Evolutionary conservation across 2,888 invertebrate genomes (phyloP).

Genomic region (Caenorhabditis imperialis): DNA sequence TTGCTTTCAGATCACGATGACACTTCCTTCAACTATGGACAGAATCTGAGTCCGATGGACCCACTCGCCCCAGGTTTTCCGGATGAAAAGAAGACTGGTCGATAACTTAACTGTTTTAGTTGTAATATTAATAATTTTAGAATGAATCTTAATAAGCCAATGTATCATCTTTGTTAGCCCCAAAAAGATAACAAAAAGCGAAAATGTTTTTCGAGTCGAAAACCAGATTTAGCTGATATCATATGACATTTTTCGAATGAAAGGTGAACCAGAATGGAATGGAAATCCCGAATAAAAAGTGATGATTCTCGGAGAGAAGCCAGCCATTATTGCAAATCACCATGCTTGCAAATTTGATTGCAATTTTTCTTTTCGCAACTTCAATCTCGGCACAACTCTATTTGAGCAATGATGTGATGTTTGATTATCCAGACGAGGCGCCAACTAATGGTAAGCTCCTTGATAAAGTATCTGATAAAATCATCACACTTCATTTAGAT

Average conservation of each 20-base stretch:
- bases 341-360: constrained; percentile 1
- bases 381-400: constrained; percentile 16
- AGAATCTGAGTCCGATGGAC: constrained; percentile 51
- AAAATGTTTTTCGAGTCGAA: constrained; percentile 12
- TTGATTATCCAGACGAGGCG: constrained; percentile 34
- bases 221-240: constrained; percentile 36
- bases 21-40: constrained; percentile 47
- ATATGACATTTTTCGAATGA: constrained; percentile 22
- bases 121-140: constrained; percentile 6
- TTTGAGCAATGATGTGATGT: constrained; percentile 15
- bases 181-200: constrained; percentile 15
- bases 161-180: constrained; percentile 8
- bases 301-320: constrained; percentile 5
- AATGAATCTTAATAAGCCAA: constrained; percentile 17
- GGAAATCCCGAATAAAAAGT: constrained; percentile 2
- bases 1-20: constrained; percentile 51
- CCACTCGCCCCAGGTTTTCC: constrained; percentile 37
- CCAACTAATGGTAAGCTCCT: constrained; percentile 6
- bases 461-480: neutral
- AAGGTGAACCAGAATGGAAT: constrained; percentile 26
- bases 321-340: neutral
- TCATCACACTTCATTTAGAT: constrained; percentile 26
- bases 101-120: neutral
- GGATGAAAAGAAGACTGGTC: constrained; percentile 19
- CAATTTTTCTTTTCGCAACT: constrained; percentile 4